Base-by-base conservation (phyloP, 2,113 vertebrate species). In the Eulacestoma nigropectus region DNA sequence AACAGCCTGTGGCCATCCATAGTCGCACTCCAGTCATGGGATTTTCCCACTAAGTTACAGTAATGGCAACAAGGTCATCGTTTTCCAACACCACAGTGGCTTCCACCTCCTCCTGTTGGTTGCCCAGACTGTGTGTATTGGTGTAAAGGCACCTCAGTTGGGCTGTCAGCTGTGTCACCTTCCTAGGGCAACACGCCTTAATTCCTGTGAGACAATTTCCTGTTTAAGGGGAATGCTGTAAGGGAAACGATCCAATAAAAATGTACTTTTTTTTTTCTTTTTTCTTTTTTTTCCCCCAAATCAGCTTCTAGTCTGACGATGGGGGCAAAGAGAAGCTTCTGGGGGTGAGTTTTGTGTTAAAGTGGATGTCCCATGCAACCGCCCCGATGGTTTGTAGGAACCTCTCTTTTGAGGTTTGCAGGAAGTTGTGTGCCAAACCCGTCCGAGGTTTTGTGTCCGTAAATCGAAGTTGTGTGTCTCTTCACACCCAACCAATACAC, bases 201-300 rank as follows among this genome's bases (percentile, higher is more conserved):
- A 46, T 81, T 59, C 60, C 69, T 67, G 26, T 60, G 63, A 87
- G 63, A 52, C 16, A 12, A 67, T 82, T 74, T 74, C 52, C 52
- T 44, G 22, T 74, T 65, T 33, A 67, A 81, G 7, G 52, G 21
- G 69, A 73, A 10, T 4, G 8, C 4, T 0, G 1, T 11, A 63
- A 39, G 4, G 30, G 12, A 85, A 83, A 16, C 0, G 0, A 76
- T 23, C 3, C 39, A 72, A 55, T 13, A 46, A 76, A 84, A 78
- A 57, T 26, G 3, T 13, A 16, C 2, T 0, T 8, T 16, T 22
- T 23, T 16, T 13, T 44, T 10, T 11, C 41, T n/a, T n/a, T n/a
- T 39, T 39, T 39, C 12, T 39, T 4, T 29, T 25, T 8, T 4
- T 1, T 7, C 7, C 1, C 2, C 27, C 23, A 23, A 32, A 67